Evolutionary conservation across 2,113 vertebrate genomes (phyloP), one percentile per base, ranked within the genome.

Genomic region (Bubo bubo): DNA sequence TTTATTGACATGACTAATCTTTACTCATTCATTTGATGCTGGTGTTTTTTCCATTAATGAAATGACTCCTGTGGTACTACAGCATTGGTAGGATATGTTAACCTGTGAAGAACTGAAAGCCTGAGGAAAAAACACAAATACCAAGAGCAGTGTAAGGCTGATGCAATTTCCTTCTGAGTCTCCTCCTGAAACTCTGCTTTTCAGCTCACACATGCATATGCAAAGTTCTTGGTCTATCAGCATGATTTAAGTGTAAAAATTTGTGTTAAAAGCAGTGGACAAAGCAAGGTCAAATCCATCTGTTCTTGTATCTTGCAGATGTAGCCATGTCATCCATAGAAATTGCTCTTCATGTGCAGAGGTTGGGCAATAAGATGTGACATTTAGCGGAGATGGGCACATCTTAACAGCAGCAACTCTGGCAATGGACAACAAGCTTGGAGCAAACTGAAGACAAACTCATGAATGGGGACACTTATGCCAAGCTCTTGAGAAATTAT

Each of bases 281-380:
- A 89, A 77, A 49, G 28, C 32, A 66, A 71, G 67, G 66, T 53
- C 10, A 63, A 93, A 86, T 63, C 14, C n/a, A 19, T 49, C 19
- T 74, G 18, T 55, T 80, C 28, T 58, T 71, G 26, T 41, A 86
- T 30, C 3, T 24, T 6, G 8, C 28, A 72, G 35, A 43, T 50
- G 59, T 13, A 59, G n/a, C 14, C 23, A 20, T 4, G 14, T 45
- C 53, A 58, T 20, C 6, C 35, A 20, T 4, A 53, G 41, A 71
- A 86, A 53, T 47, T 0, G 0, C 4, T 74, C 37, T 49, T 80
- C 3, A 0, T 30, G 14, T 0, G 0, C 11, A 15, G 50, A 27
- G 21, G 15, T 2, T 56, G 55, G 53, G 37, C 55, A 55, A 7
- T 34, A 37, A 58, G 18, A 41, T 59, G 12, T 34, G 27, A 15